Evolutionary conservation across 1,140 invertebrate genomes (phyloP).

Genomic region (Pachypsylla venusta): DNA sequence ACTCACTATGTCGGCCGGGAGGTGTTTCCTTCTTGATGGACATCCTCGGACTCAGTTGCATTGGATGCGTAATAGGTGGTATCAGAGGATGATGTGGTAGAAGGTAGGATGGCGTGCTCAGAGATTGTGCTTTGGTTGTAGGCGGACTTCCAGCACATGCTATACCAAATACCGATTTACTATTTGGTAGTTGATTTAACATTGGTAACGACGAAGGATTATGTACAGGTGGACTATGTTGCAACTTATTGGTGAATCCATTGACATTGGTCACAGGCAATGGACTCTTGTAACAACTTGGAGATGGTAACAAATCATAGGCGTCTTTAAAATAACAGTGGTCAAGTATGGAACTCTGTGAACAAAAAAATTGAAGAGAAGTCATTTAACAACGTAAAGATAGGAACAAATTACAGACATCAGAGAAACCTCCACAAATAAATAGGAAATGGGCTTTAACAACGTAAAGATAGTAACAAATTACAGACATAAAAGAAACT

Average conservation of each 20-base stretch:
- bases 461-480: too few relatives aligned
- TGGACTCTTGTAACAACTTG: not conserved
- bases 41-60: not conserved
- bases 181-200: conserved; percentile 5
- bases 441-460: too few relatives aligned
- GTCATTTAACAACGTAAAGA: too few relatives aligned
- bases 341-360: not conserved
- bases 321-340: not conserved
- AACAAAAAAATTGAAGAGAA: too few relatives aligned
- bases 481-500: too few relatives aligned
- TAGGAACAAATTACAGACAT: too few relatives aligned
- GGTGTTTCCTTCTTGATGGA: not conserved
- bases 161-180: not conserved
- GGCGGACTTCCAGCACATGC: not conserved
- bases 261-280: not conserved
- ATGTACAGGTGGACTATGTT: not conserved
- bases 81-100: not conserved
- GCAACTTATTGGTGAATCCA: not conserved
- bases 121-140: not conserved
- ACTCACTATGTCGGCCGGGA: conserved; percentile 34
- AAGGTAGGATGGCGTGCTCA: not conserved
- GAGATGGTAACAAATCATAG: not conserved
- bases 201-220: not conserved
- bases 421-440: too few relatives aligned
- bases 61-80: not conserved